These are phyloP conservation scores for Phyllotreta striolata DNA, from an alignment of 2,888 invertebrate species.

Conservation along the genomic window DNA sequence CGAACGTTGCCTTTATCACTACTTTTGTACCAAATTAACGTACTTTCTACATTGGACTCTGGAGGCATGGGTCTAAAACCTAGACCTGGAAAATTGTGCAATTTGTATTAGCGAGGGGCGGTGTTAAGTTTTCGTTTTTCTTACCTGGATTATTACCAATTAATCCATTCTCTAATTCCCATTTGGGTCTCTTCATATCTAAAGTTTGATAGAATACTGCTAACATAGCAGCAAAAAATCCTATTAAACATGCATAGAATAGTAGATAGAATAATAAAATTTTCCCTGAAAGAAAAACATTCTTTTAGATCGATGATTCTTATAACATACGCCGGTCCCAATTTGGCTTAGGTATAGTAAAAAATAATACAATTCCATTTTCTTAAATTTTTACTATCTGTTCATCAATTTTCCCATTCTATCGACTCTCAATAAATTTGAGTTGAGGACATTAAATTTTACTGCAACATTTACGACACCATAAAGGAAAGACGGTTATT, in stretches of 20 bases:
- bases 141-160: conserved; percentile 95
- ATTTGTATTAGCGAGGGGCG: neutral
- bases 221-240: conserved; percentile 94
- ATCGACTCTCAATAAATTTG: no score
- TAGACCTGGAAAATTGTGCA: conserved; percentile 70
- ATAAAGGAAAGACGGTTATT: no score
- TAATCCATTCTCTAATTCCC: conserved; percentile 85
- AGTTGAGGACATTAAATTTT: no score
- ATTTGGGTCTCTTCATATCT: conserved; percentile 85
- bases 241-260: conserved; percentile 91
- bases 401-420: no score
- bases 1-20: conserved; percentile 79
- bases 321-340: neutral
- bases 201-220: conserved; percentile 94
- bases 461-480: no score
- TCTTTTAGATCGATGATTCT: conserved; percentile 13
- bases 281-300: conserved; percentile 77
- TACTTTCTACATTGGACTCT: conserved; percentile 91
- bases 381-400: neutral
- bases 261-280: conserved; percentile 95
- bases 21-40: conserved; percentile 93
- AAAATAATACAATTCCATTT: no score
- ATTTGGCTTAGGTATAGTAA: neutral
- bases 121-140: conserved; percentile 28
- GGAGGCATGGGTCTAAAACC: conserved; percentile 97